phyloP scores from a whole-genome alignment of 2,797 vertebrate species.

The Somateria mollissima region DNA sequence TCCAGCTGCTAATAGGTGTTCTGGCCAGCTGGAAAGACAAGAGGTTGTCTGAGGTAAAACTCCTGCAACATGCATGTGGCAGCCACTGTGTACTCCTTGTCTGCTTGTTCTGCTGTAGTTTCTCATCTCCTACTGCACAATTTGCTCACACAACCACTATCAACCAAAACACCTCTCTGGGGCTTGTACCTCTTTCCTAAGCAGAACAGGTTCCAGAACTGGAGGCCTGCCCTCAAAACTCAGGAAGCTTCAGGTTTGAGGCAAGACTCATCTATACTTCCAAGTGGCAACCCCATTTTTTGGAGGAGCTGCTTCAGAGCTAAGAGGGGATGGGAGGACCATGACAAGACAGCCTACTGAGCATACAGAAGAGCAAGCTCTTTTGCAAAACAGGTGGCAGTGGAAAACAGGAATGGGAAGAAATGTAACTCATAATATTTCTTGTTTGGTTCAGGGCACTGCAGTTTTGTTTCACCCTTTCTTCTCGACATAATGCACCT shows the following conservation, averaged over 20 bases:
- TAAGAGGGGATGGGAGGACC: neutral
- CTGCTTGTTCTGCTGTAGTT: neutral
- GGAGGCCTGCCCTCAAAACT: neutral
- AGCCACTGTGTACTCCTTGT: neutral
- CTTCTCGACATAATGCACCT: neutral
- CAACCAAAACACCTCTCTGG: neutral
- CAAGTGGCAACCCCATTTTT: neutral
- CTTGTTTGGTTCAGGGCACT: neutral
- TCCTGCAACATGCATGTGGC: neutral
- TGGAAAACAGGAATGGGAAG: neutral
- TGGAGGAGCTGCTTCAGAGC: rapidly evolving
- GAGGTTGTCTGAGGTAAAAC: neutral
- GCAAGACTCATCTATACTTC: neutral
- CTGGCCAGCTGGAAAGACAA: neutral
- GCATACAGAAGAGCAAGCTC: neutral
- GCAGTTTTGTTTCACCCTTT: neutral
- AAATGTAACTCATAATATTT: neutral
- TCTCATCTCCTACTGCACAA: neutral
- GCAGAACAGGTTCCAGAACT: neutral
- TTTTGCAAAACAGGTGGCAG: neutral
- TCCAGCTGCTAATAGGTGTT: neutral
- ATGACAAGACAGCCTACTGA: neutral
- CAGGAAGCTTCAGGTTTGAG: neutral
- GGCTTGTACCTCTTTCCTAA: neutral
- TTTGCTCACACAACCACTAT: neutral